These are phyloP conservation scores for Budorcas taxicolor DNA, from an alignment of 2,113 vertebrate species.

Conservation along the genomic window DNA sequence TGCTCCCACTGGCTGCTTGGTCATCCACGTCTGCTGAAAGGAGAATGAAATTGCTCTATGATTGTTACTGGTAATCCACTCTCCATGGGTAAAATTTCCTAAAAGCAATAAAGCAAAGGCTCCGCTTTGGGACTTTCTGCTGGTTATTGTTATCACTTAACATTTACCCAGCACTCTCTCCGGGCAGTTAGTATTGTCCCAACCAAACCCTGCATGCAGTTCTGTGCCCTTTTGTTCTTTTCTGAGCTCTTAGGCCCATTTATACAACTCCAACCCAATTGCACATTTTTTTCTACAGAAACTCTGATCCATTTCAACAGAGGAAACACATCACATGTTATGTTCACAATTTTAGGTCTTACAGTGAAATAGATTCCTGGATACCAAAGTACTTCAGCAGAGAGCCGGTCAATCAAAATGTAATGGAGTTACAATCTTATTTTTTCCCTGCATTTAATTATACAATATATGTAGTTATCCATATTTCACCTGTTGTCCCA, in stretches of 20 bases:
- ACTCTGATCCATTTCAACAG: neutral
- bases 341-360: neutral
- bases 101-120: neutral
- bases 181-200: fast-evolving
- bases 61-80: neutral
- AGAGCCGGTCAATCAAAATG: neutral
- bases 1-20: neutral
- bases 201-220: fast-evolving
- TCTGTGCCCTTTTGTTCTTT: neutral
- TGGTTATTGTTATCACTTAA: neutral
- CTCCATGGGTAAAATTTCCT: neutral
- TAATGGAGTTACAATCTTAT: neutral
- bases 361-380: neutral
- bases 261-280: neutral
- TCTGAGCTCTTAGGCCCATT: neutral
- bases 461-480: neutral
- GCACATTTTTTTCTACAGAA: neutral
- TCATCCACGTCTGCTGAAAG: fast-evolving
- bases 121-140: neutral
- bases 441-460: neutral
- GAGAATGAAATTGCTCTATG: neutral
- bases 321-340: neutral
- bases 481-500: neutral
- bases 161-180: neutral
- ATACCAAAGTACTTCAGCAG: neutral